These are phyloP conservation scores for Propithecus coquereli DNA, from an alignment of 2,113 vertebrate species.

Conservation along the genomic window DNA sequence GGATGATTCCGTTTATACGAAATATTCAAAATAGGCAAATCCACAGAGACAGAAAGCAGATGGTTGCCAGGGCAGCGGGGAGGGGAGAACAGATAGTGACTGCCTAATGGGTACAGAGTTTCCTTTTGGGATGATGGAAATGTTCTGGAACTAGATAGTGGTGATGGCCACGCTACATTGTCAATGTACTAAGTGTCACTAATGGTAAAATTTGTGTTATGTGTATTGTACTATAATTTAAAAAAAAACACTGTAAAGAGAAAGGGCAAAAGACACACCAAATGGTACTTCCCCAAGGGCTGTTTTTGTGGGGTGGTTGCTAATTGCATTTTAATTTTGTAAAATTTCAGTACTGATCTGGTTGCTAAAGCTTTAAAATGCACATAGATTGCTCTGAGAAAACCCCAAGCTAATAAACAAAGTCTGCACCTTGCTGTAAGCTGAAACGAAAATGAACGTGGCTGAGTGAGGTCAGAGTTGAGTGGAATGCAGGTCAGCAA, in stretches of 20 bases:
- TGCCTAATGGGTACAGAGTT: neutral
- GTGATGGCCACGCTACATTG: neutral
- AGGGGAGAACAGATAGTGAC: no score
- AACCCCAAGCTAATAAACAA: neutral
- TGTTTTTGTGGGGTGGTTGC: neutral
- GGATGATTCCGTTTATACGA: neutral
- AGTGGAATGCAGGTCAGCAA: neutral
- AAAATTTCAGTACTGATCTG: neutral
- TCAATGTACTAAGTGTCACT: neutral
- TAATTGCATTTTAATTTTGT: neutral
- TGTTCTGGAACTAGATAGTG: neutral
- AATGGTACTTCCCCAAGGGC: neutral
- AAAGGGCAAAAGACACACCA: neutral
- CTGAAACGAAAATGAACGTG: neutral
- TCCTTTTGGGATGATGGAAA: neutral
- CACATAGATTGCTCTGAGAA: neutral
- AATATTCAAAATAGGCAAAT: neutral
- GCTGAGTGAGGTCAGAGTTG: neutral
- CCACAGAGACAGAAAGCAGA: neutral
- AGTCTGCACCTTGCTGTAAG: neutral
- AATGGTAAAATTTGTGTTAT: neutral
- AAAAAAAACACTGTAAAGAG: neutral
- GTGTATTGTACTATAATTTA: neutral
- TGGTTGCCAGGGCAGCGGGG: fast-evolving
- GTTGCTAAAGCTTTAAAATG: neutral